Evolutionary conservation across 1,140 invertebrate genomes (phyloP), one percentile per base, ranked within the genome.

Genomic region (Bombus picipes): DNA sequence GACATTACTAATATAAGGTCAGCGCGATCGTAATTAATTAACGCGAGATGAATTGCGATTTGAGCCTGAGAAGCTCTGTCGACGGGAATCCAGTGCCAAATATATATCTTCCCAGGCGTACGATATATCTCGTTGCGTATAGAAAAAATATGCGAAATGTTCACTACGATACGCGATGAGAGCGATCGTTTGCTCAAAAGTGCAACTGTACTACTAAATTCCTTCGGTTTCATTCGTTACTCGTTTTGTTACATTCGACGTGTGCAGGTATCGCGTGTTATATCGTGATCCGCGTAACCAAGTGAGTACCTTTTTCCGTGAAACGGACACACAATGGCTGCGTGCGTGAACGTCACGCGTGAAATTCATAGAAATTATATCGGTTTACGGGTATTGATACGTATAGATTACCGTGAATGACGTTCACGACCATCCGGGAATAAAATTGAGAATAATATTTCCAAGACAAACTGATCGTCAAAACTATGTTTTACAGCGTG

Each of bases 121-220:
- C 66, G 76, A 87, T 66, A 62, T 62, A 73, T 81, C 81, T 89
- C 66, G 75, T 83, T 79, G 57, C 74, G 81, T 77, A 83, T 82
- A 89, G n/a, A 81, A 62, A 87, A 74, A 68, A 28, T 12, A 80
- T 72, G 72, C 79, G 78, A 70, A 86, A 87, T 70, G 80, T 88
- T 89, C 81, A 74, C 73, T 87, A 82, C 39, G 71, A 82, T 88
- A 87, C 79, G 76, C 77, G 62, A 86, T 57, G 84, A 83, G 80
- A 88, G 85, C 85, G 88, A 89, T 93, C 83, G 87, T 92, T 92
- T 91, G 90, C 92, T 93, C 92, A 92, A 93, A 81, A 92, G 91
- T 93, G 91, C 88, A 87, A 92, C 85, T 79, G 82, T 86, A 90
- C 81, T 84, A 90, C 53, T 76, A 53, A 78, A 87, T 87, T 83